Base-by-base conservation (phyloP, 2,797 vertebrate species). In the Sarcophilus harrisii region DNA sequence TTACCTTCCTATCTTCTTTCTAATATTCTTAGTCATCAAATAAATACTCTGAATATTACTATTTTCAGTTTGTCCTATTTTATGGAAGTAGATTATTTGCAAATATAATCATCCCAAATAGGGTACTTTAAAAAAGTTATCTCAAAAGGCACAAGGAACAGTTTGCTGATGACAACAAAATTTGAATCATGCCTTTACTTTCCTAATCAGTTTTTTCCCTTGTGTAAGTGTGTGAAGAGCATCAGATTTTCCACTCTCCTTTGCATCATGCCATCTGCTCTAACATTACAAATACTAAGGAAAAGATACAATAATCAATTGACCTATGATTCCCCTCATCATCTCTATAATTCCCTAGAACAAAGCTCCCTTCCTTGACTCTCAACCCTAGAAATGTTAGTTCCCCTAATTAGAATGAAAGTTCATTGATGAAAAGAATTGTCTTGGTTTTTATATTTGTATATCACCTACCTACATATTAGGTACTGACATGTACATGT, bases 81-180 rank as follows among this genome's bases (percentile, higher is more conserved):
- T 29, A 93, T 97, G 58, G 28, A 95, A 96, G 90, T n/a, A 93
- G 62, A 16, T 93, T 13, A 0, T 16, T 92, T 38, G 1, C 5
- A 98, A 0, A 95, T 95, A 32, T 32, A 93, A 95, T 49, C 27
- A 29, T 57, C 54, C 24, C n/a, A 73, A 90, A 52, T 5, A 14
- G 8, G 90, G 6, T 92, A 38, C 5, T 97, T 98, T 96, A 73
- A 94, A 96, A 98, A 96, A 45, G 1, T 45, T 94, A 59, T 93
- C 18, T 59, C 91, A 59, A 66, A 87, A 54, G 30, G 2, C 94
- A 87, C 1, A 91, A 94, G 95, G 1, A 45, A 11, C 73, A 94
- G 91, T 93, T 97, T 29, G 96, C 14, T 93, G 90, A 92, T 1
- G 54, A 58, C 9, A 3, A 13, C 11, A 93, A 90, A 5, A 97